Percentiles rank a stretch among this genome's conserved stretches.
These are phyloP conservation scores for Catharus fuscescens DNA, from an alignment of 2,113 vertebrate genomes.

Conservation along the genomic window DNA sequence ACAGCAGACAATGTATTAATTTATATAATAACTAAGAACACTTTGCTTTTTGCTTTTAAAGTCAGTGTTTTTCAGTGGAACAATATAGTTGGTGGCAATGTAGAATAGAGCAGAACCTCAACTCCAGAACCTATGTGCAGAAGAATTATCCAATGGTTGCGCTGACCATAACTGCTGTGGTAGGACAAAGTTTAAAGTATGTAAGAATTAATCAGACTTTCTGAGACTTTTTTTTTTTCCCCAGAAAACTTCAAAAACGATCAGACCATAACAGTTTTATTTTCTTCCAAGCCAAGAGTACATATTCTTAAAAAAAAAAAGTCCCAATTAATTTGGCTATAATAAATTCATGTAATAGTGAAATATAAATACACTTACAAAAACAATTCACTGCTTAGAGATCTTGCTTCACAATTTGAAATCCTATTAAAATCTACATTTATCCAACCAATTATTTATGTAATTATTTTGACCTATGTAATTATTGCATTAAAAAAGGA, in stretches of 20 bases:
- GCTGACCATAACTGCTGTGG: neutral
- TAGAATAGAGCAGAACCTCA: neutral
- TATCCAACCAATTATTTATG: neutral
- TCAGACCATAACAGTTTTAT: neutral
- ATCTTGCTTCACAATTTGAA: neutral
- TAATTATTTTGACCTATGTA: slow-evolving; percentile 1
- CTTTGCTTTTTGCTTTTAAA: neutral
- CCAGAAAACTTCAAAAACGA: neutral
- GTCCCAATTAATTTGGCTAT: neutral
- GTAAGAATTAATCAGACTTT: neutral
- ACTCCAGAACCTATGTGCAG: accelerated
- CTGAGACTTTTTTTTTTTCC: neutral
- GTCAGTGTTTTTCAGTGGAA: neutral
- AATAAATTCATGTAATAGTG: neutral
- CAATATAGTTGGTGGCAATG: neutral
- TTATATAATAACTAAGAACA: neutral
- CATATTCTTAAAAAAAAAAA: neutral
- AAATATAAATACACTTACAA: neutral
- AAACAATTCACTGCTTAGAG: neutral
- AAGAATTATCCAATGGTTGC: neutral
- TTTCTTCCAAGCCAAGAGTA: neutral
- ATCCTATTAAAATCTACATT: neutral
- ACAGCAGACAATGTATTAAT: neutral
- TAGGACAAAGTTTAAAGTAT: neutral
- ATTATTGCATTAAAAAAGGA: neutral